Evolutionary conservation across 2,113 vertebrate species (phyloP).

Genomic region (Rhinoptilus africanus): DNA sequence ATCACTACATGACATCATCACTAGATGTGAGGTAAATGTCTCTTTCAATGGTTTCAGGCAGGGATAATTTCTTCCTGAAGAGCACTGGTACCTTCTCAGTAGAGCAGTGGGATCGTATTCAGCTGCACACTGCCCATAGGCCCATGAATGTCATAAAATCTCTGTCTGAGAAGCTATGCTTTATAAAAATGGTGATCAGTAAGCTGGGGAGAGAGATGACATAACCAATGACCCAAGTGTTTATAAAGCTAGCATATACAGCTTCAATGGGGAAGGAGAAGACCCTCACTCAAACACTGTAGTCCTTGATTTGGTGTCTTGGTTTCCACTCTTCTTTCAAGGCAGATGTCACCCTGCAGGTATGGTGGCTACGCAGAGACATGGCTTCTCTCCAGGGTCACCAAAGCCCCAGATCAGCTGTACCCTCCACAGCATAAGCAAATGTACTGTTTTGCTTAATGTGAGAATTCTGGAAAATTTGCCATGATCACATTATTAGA

Average conservation of each 20-base stretch:
- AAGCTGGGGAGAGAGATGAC: neutral
- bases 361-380: fast-evolving
- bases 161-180: neutral
- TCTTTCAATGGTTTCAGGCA: neutral
- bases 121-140: neutral
- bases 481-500: neutral
- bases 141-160: neutral
- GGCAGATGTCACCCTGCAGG: neutral
- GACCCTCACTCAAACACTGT: neutral
- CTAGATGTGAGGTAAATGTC: neutral
- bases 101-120: neutral
- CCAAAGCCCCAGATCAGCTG: neutral
- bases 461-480: neutral
- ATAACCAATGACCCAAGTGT: neutral
- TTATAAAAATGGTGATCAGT: neutral
- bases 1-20: neutral
- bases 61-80: neutral
- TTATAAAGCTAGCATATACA: neutral
- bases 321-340: neutral
- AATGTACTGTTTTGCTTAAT: neutral
- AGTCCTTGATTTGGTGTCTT: neutral
- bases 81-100: neutral
- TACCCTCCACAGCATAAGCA: neutral
- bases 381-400: neutral
- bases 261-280: neutral